phyloP scores from a whole-genome alignment of 2,888 invertebrate species.

The Thymelicus acteon region DNA sequence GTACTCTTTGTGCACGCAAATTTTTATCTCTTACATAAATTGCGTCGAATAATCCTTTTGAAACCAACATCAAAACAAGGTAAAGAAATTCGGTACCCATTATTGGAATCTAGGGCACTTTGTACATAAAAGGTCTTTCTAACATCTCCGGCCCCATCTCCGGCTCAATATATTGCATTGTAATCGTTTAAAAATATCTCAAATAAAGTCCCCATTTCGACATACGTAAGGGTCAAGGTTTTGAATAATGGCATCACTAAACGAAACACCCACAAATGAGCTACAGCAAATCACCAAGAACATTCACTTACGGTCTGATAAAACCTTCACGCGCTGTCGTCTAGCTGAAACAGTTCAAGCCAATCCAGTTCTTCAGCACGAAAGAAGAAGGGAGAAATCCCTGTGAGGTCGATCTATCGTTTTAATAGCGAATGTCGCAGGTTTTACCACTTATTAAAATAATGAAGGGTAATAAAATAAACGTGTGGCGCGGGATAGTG shows the following conservation, averaged over 20 bases:
- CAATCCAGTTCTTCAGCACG: constrained; percentile 9
- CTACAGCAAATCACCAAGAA: constrained; percentile 10
- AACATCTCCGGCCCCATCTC: background rate
- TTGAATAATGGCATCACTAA: constrained; percentile 14
- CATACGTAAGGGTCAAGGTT: constrained; percentile 12
- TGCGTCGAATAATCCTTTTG: background rate
- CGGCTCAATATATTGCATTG: background rate
- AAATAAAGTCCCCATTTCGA: constrained; percentile 1
- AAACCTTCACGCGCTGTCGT: constrained; percentile 25
- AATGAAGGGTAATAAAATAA: constrained; percentile 56
- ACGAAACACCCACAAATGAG: constrained; percentile 14
- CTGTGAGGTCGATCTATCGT: constrained; percentile 5
- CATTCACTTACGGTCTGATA: constrained; percentile 24
- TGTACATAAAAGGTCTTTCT: background rate
- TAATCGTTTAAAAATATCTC: background rate
- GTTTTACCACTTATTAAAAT: constrained; percentile 56
- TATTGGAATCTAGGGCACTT: background rate
- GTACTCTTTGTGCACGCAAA: background rate
- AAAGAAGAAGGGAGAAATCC: background rate
- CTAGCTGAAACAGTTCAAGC: constrained; percentile 5
- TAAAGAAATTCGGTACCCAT: background rate
- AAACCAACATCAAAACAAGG: constrained; percentile 5
- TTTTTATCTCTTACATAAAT: background rate
- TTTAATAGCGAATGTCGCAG: constrained; percentile 37
- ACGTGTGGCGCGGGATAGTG: constrained; percentile 53